Conservation (phyloP, 1,140 invertebrate species). For the Nomia melanderi region DNA sequence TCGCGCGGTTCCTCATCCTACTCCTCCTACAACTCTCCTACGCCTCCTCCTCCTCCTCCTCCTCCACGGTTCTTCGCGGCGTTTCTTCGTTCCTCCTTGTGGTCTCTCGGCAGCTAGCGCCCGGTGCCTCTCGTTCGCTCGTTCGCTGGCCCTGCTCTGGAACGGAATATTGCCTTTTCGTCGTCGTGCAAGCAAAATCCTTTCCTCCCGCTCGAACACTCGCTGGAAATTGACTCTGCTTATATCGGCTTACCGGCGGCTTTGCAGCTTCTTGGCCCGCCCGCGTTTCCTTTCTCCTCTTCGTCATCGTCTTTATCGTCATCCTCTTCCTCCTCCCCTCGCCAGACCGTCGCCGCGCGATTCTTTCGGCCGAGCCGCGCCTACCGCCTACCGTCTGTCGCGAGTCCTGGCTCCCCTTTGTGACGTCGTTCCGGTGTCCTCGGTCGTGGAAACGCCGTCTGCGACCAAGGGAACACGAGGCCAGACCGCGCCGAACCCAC, state of each 20-base stretch:
- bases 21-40: too few relatives aligned
- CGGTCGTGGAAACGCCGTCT: not conserved
- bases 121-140: slow-evolving; percentile 19
- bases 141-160: slow-evolving; percentile 23
- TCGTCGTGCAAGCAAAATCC: slow-evolving; percentile 67
- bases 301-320: not conserved
- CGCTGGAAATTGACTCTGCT: slow-evolving; percentile 67
- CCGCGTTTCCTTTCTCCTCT: slow-evolving; percentile 42
- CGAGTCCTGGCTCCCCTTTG: slow-evolving; percentile 26
- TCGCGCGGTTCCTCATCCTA: slow-evolving; percentile 25
- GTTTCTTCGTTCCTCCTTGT: not conserved
- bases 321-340: not conserved
- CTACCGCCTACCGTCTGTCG: slow-evolving; percentile 58
- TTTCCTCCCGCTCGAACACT: slow-evolving; percentile 65
- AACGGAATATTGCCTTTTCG: slow-evolving; percentile 67
- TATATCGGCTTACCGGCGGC: slow-evolving; percentile 65
- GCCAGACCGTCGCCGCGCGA: not conserved
- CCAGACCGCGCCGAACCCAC: not conserved
- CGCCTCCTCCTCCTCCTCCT: not conserved
- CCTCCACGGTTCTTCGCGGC: not conserved
- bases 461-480: not conserved
- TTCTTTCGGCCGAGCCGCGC: slow-evolving; percentile 38
- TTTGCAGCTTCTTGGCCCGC: slow-evolving; percentile 55
- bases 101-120: slow-evolving; percentile 8
- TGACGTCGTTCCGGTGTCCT: slow-evolving; percentile 5